Percentiles rank a stretch among this genome's conserved stretches.
phyloP scores from a whole-genome alignment of 2,113 vertebrate species.

The Platanista minor region DNA sequence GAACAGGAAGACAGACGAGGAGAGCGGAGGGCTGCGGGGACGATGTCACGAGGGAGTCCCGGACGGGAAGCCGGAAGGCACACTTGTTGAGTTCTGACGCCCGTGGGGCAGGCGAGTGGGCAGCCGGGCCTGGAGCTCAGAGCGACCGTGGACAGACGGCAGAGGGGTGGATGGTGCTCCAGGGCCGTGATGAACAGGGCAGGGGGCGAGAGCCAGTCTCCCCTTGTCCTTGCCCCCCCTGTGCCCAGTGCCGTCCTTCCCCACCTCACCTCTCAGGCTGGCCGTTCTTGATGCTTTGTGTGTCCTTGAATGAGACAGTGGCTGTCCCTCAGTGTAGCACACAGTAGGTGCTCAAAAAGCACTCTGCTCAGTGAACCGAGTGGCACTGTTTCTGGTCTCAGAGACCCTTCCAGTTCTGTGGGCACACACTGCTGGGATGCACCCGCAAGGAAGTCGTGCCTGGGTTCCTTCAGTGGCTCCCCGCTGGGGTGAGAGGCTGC shows the following conservation, averaged over 20 bases:
- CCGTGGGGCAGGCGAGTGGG: background rate
- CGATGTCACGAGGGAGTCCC: rapidly evolving
- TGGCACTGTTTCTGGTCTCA: background rate
- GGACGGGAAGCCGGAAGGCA: background rate
- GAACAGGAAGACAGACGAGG: background rate
- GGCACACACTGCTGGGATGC: background rate
- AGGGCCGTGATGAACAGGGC: background rate
- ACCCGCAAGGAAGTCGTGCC: rapidly evolving
- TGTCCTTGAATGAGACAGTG: rapidly evolving
- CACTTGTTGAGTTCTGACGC: rapidly evolving
- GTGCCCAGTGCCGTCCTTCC: rapidly evolving
- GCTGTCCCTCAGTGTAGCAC: background rate
- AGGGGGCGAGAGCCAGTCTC: rapidly evolving
- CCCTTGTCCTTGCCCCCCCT: rapidly evolving
- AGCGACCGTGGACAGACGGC: rapidly evolving
- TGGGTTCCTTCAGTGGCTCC: rapidly evolving
- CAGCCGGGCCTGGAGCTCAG: background rate
- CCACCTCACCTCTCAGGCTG: background rate
- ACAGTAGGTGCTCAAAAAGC: background rate
- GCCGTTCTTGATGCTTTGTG: rapidly evolving
- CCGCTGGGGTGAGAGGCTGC: rapidly evolving
- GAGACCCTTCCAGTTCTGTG: background rate
- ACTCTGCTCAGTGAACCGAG: background rate
- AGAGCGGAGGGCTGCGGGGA: rapidly evolving
- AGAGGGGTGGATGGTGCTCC: rapidly evolving